Evolutionary conservation across 2,113 vertebrate genomes (phyloP), one percentile per base, ranked within the genome.

Genomic region (Nyctereutes procyonoides): DNA sequence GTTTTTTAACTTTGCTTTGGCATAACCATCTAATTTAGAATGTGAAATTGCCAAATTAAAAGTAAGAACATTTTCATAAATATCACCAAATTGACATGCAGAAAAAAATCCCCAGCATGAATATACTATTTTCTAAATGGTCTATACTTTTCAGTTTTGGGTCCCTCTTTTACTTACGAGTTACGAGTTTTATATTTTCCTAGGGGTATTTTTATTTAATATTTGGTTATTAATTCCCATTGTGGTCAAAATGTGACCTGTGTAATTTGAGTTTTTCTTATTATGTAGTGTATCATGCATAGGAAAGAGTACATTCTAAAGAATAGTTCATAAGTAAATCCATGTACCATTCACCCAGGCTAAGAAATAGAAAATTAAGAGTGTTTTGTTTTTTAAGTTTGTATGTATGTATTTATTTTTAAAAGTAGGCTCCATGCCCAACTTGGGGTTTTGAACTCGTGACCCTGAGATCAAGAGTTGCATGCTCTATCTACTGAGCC

Each of bases 241-340:
- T 88, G 43, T 95, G 73, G 32, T 90, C 24, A 90, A 85, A 90
- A 65, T 81, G 48, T 97, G 38, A 11, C 10, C 56, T 90, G 15
- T 65, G 53, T 95, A 93, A 65, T 93, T 95, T 62, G 58, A 95
- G 69, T 5, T 88, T 87, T 79, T 79, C 74, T 88, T 92, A 56
- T 93, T 86, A 26, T 65, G 28, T 56, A 90, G 0, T 80, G 28
- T 95, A 35, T 74, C 35, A 19, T 67, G 10, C 84, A 85, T 11
- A 93, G 55, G 43, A 85, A 63, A 84, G 51, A 65, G 22, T 92
- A 19, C 10, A 81, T 10, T 86, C 80, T 55, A 35, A 92, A 89
- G 13, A 92, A 32, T 67, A 77, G 5, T 87, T 69, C 58, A 48
- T 53, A 73, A 84, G 15, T 63, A 92, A 62, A 94, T 14, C 24